phyloP scores from a whole-genome alignment of 1,140 invertebrate genomes.

The Ostrea edulis region DNA sequence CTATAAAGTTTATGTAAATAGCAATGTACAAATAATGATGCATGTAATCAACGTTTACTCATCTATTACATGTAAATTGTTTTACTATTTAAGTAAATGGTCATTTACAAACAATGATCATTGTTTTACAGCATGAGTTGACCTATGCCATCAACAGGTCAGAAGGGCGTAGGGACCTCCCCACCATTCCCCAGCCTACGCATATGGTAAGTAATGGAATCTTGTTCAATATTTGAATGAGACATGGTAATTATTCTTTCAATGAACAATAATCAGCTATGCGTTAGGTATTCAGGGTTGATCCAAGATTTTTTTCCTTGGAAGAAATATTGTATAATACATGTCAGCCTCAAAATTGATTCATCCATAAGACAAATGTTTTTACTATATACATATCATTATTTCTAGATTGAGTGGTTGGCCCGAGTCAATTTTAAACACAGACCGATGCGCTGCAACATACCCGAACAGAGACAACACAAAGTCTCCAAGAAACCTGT shows the following conservation, averaged over 20 bases:
- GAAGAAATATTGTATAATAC: too few species aligned
- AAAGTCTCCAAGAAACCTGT: background rate
- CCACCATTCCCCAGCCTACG: background rate
- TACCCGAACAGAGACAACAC: background rate
- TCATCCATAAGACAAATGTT: background rate
- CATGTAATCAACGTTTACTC: too few species aligned
- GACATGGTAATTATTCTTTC: background rate
- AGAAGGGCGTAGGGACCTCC: background rate
- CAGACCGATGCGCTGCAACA: background rate
- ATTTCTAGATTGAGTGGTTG: background rate
- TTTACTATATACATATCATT: background rate
- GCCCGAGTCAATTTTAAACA: conserved; percentile 1
- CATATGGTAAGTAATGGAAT: background rate
- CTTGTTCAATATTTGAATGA: background rate
- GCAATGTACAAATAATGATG: background rate
- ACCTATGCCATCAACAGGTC: conserved; percentile 6
- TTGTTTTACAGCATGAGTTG: background rate
- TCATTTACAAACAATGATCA: background rate
- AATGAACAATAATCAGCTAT: background rate
- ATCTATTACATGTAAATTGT: background rate
- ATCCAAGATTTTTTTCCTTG: background rate
- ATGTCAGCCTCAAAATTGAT: background rate
- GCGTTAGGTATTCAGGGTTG: background rate
- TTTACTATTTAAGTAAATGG: background rate
- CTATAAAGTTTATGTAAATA: background rate